Percentiles rank a stretch among this genome's conserved stretches.
Conservation (phyloP, 1,140 invertebrate species). For the Adelges cooleyi region DNA sequence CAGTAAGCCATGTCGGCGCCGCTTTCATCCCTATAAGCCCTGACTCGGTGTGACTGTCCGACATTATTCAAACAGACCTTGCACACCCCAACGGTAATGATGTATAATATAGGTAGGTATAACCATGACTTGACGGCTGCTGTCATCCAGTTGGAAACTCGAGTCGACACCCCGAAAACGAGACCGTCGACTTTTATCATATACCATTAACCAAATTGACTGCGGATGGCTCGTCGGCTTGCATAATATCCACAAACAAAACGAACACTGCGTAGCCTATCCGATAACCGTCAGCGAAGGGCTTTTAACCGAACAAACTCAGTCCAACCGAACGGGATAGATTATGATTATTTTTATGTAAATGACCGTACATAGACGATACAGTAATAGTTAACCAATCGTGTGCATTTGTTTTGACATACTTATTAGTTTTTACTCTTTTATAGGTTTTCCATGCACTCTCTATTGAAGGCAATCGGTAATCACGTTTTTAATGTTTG, state of each 20-base stretch:
- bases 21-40: too few species aligned
- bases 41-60: too few species aligned
- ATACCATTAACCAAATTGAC: constrained; percentile 29
- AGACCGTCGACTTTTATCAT: neutral
- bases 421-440: neutral
- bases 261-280: neutral
- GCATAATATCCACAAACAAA: neutral
- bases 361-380: too few species aligned
- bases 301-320: constrained; percentile 14
- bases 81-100: too few species aligned
- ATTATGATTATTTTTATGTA: neutral
- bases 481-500: neutral
- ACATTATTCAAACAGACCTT: too few species aligned
- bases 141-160: too few species aligned
- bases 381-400: too few species aligned
- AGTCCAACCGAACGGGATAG: neutral
- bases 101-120: too few species aligned
- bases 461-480: neutral
- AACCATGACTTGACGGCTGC: too few species aligned
- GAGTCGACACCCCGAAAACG: constrained; percentile 21
- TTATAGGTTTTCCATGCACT: neutral
- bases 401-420: too few species aligned
- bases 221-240: constrained; percentile 9
- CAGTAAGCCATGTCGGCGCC: too few species aligned
- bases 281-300: constrained; percentile 13